Base-by-base conservation (phyloP, 2,113 vertebrate species). In the Platycercus adscitus region DNA sequence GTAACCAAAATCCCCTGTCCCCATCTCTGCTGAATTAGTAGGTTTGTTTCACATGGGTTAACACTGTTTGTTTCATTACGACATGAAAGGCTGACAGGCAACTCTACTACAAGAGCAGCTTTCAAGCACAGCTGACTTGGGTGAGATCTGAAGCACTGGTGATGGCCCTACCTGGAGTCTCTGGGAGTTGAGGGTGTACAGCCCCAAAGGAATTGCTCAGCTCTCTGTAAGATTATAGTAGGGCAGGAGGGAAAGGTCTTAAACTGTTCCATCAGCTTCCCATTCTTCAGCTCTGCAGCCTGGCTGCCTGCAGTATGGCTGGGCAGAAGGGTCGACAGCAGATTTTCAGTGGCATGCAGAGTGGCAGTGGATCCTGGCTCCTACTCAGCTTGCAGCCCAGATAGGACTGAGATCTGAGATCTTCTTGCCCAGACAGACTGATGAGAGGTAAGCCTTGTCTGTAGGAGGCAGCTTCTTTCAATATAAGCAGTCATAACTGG, bases 231-330 rank as follows among this genome's bases (percentile, higher is more conserved):
- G 63, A 50, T 33, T 52, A 7, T 35, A 13, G 33, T 58, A 58
- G 13, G 33, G 56, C 2, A 0, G 5, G 0, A 1, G 1, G 2
- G 23, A 1, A 55, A 43, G 17, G 17, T 55, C 35, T 28, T 18
- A 33, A n/a, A 18, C 7, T 33, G 44, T 44, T n/a, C 63, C 44
- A 65, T 58, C 24, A 86, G 64, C 25, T 63, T 11, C 63, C 39
- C 4, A 2, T 52, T 66, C 61, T 81, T 60, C 66, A 35, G 28
- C 43, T 88, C 60, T 81, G 56, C 28, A 44, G 4, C 25, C 73
- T 58, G 50, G 25, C 55, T 56, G 56, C 25, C 41, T 53, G 65
- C 60, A 41, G 21, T 31, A 28, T 4, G 17, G 28, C 21, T 43
- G 41, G 44, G 43, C 52, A 52, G 79, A 65, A 86, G 68, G 2